Evolutionary conservation across 2,888 invertebrate genomes (phyloP), one percentile per base, ranked within the genome.

Genomic region (Clostera curtula): DNA sequence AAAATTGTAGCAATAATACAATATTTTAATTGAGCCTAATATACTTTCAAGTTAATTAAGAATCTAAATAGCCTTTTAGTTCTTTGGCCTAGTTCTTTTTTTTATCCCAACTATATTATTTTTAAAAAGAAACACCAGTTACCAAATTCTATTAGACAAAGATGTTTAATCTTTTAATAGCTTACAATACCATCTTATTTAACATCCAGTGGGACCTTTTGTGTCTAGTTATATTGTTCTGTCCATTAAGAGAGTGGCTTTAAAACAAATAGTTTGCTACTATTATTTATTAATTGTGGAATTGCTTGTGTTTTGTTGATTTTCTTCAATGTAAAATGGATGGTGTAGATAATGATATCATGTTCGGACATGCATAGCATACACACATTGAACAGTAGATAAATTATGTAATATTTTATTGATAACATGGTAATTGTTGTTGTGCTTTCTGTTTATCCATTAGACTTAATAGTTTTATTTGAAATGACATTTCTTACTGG

Each of bases 241-340:
- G 57, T 64, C 57, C 64, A 66, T 71, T 58, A 69, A 63, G 60
- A 64, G 65, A 71, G 71, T 75, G 69, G 68, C 73, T 56, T 59
- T 20, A 20, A 63, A 37, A 45, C 59, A 54, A 42, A 53, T 63
- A 57, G 65, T 71, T 77, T 77, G 75, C 73, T 74, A 69, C 69
- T 70, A 69, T 80, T 80, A 74, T 76, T 77, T 74, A 79, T 82
- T 82, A 76, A 76, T 76, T 75, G 69, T 73, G 67, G 56, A 68
- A 66, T 72, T 71, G 71, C 75, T 79, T 80, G 79, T 69, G 74
- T 76, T 79, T 75, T 59, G 64, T 79, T 79, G 69, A 66, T 71
- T 72, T 76, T 67, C 59, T 71, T 71, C 45, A 60, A 64, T 65
- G 50, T 57, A 54, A 48, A 23, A 30, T 27, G 51, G 58, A 46